phyloP scores from a whole-genome alignment of 2,888 invertebrate genomes.

The Meghimatium bilineatum region DNA sequence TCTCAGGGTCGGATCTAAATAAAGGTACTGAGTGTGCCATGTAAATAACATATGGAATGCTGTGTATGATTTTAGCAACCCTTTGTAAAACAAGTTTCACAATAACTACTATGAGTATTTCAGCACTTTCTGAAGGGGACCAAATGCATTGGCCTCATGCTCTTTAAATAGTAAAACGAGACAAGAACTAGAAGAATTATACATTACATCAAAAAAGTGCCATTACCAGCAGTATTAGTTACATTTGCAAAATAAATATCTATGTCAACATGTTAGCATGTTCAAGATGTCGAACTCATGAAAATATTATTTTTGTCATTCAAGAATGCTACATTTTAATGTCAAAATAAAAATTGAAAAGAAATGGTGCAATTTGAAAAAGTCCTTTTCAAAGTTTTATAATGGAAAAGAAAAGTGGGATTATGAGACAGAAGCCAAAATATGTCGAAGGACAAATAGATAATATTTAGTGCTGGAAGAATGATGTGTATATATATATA shows the following conservation, averaged over 20 bases:
- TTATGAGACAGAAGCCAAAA: not conserved
- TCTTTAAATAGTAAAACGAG: not conserved
- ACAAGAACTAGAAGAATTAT: not conserved
- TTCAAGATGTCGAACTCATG: not conserved
- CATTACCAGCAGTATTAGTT: slow-evolving; percentile 4
- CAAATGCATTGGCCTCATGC: not conserved
- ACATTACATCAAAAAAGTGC: not conserved
- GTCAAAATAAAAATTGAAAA: not conserved
- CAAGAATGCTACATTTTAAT: not conserved
- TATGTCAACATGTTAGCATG: slow-evolving; percentile 9
- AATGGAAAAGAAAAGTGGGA: not conserved
- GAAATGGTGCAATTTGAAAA: not conserved
- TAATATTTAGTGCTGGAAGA: not conserved
- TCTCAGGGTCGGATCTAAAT: not conserved
- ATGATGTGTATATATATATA: not conserved
- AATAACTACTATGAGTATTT: not conserved
- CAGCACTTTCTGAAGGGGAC: not conserved
- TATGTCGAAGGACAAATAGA: not conserved
- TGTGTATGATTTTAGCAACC: not conserved
- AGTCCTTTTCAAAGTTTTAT: not conserved
- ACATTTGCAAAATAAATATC: not conserved
- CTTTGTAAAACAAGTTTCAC: not conserved
- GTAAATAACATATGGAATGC: not conserved
- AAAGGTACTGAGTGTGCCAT: not conserved
- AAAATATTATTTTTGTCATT: not conserved